phyloP scores from a whole-genome alignment of 2,888 invertebrate species.

The Ryuthela nishihirai region DNA sequence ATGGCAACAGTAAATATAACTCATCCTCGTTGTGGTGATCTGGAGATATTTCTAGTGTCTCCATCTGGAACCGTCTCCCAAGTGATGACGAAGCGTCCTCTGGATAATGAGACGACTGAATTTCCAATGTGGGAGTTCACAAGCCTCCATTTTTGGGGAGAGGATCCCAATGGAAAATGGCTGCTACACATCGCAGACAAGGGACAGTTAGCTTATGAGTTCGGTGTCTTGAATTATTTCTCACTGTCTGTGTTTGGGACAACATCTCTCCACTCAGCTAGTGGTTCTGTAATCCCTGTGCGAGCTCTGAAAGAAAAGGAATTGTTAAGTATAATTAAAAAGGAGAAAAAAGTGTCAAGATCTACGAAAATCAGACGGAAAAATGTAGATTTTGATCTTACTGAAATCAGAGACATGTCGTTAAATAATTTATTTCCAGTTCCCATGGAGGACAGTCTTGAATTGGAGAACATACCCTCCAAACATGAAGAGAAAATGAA shows the following conservation, averaged over 20 bases:
- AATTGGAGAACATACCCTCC: no score
- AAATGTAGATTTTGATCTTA: no score
- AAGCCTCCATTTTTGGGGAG: constrained; percentile 89
- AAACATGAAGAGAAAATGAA: no score
- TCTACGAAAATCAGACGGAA: no score
- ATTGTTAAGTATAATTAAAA: no score
- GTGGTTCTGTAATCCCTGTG: no score
- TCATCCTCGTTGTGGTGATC: constrained; percentile 68
- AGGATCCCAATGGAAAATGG: constrained; percentile 64
- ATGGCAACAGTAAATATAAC: constrained; percentile 66
- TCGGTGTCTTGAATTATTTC: constrained; percentile 6
- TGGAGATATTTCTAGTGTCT: constrained; percentile 69
- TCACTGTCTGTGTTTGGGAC: constrained; percentile 8
- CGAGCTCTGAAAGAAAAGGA: no score
- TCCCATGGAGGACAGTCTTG: no score
- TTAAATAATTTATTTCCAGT: no score
- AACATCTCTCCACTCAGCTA: neutral
- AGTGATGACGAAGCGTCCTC: constrained; percentile 65
- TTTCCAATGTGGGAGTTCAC: constrained; percentile 79
- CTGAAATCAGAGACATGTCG: no score
- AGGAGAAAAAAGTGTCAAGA: no score
- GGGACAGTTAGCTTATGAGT: constrained; percentile 41
- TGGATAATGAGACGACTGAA: constrained; percentile 66
- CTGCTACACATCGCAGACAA: constrained; percentile 49
- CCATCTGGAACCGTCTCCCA: constrained; percentile 70